Conservation (phyloP, 2,113 vertebrate species). For the Pseudorasbora parva region DNA sequence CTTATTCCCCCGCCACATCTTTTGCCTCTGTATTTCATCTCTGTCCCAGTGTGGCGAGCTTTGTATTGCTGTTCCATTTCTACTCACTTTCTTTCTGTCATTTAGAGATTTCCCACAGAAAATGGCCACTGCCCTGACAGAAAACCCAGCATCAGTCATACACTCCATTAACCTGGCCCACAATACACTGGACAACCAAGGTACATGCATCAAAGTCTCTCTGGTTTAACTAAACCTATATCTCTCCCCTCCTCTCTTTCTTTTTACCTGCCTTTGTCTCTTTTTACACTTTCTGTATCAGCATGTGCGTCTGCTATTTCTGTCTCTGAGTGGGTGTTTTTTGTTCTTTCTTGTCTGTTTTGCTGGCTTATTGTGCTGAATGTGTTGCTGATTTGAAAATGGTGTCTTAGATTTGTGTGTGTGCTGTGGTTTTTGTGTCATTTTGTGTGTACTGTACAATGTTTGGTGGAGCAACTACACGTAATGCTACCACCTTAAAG, state of each 20-base stretch:
- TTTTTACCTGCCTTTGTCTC: slow-evolving; percentile 44
- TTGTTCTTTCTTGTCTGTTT: neutral
- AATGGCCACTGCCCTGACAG: slow-evolving; percentile 84
- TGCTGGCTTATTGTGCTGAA: slow-evolving; percentile 1
- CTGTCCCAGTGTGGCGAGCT: slow-evolving; percentile 23
- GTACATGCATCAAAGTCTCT: slow-evolving; percentile 65
- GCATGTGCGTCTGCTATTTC: slow-evolving; percentile 17
- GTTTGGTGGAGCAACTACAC: neutral
- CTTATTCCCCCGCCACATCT: slow-evolving; percentile 28
- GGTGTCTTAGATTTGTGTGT: neutral
- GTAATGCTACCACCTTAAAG: neutral
- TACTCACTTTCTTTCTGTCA: slow-evolving; percentile 41
- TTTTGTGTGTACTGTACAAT: neutral
- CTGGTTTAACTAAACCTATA: neutral
- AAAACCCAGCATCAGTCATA: slow-evolving; percentile 86
- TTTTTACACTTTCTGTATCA: slow-evolving; percentile 19
- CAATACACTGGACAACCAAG: slow-evolving; percentile 91
- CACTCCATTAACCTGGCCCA: slow-evolving; percentile 88
- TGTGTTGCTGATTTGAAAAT: slow-evolving; percentile 28
- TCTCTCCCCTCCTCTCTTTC: slow-evolving; percentile 49
- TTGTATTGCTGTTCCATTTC: slow-evolving; percentile 9
- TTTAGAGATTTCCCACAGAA: slow-evolving; percentile 88
- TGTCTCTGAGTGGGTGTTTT: slow-evolving; percentile 3
- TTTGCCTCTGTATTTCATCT: slow-evolving; percentile 56
- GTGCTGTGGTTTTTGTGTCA: neutral